Percentiles rank a stretch among this genome's conserved stretches.
These are phyloP conservation scores for Vanacampus margaritifer DNA, from an alignment of 2,113 vertebrate species.

Conservation along the genomic window DNA sequence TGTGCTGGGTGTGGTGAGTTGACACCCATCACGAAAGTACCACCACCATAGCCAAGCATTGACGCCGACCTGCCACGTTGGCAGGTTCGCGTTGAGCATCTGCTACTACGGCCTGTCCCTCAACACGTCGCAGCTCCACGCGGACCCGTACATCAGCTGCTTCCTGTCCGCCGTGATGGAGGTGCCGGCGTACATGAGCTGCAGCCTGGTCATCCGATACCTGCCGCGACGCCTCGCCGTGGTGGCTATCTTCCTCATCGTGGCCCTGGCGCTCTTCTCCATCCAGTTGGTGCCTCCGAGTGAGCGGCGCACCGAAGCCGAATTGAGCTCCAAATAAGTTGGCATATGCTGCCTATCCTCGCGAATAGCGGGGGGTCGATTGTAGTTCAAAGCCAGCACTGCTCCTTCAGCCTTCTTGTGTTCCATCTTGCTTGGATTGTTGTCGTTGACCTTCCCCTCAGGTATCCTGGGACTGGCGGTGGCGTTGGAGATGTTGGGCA, in stretches of 20 bases:
- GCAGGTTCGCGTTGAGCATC: constrained; percentile 45
- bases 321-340: neutral
- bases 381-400: no score
- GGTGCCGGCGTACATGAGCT: constrained; percentile 74
- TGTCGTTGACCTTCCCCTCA: constrained; percentile 29
- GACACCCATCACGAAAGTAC: neutral
- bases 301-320: constrained; percentile 46
- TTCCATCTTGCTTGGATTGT: neutral
- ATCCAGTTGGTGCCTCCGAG: constrained; percentile 80
- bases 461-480: constrained; percentile 64
- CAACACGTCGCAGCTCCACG: constrained; percentile 79
- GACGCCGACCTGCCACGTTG: neutral
- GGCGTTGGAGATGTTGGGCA: constrained; percentile 81
- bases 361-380: no score
- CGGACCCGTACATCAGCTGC: constrained; percentile 79
- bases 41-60: neutral
- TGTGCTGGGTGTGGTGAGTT: neutral
- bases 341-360: no score
- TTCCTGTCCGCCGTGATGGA: constrained; percentile 81
- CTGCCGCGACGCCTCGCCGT: constrained; percentile 73
- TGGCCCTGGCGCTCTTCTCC: constrained; percentile 73
- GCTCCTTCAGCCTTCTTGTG: no score
- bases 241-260: constrained; percentile 69
- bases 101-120: constrained; percentile 82
- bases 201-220: constrained; percentile 75